Conservation (phyloP, 2,113 vertebrate genomes). For the Panthera leo region DNA sequence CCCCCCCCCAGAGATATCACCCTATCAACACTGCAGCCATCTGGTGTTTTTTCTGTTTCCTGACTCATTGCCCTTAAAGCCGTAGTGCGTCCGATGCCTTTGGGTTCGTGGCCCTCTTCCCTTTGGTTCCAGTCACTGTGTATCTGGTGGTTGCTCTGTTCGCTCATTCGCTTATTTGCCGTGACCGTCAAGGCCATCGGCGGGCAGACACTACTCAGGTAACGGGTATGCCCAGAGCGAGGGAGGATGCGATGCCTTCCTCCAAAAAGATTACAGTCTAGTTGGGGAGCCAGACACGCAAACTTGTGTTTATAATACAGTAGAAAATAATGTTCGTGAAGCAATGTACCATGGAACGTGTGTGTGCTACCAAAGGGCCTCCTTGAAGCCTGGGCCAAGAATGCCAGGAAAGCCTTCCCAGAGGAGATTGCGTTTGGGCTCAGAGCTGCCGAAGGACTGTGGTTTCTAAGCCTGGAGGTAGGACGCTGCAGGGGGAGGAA, state of each 20-base stretch:
- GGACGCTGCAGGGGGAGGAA: neutral
- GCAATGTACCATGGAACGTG: neutral
- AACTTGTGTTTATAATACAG: neutral
- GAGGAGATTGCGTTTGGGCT: neutral
- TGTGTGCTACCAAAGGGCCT: neutral
- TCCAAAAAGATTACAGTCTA: neutral
- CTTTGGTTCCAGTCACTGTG: neutral
- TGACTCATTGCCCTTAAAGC: slow-evolving; percentile 9
- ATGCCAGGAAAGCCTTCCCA: neutral
- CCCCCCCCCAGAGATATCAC: neutral
- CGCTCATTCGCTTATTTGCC: neutral
- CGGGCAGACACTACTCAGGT: neutral
- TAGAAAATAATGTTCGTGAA: neutral
- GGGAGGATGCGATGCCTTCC: neutral
- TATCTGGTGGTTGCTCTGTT: neutral
- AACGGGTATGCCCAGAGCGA: neutral
- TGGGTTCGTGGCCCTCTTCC: neutral
- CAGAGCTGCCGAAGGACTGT: neutral
- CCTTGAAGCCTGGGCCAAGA: neutral
- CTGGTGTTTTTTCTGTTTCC: slow-evolving; percentile 26
- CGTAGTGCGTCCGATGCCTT: neutral
- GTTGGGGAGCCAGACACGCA: neutral
- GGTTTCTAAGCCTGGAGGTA: neutral
- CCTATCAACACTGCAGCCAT: neutral
- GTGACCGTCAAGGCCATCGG: neutral